Evolutionary conservation across 2,113 vertebrate species (phyloP), one percentile per base, ranked within the genome.

Genomic region (Fulica atra): DNA sequence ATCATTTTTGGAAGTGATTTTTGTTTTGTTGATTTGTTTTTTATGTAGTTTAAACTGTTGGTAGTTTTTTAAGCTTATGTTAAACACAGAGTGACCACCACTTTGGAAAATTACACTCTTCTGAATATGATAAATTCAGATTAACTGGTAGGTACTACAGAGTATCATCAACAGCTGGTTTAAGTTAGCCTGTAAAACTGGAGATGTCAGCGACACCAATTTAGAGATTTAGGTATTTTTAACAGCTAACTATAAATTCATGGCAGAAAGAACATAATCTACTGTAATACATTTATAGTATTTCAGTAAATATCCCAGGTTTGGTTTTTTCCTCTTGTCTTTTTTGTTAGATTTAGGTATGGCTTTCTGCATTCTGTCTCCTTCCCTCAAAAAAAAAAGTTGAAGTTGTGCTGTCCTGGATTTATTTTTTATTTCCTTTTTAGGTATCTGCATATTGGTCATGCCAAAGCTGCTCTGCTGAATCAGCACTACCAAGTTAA

Each of bases 401-500:
- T 59, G 28, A 89, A 63, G 25, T 70, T 38, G 29, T 50, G 5
- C 3, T 70, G 16, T 73, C 24, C 24, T 53, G 4, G 36, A 42
- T 63, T 73, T 82, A 18, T 36, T 73, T 89, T 86, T n/a, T 7
- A 33, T 86, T 86, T 95, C 25, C 2, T 51, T 90, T 91, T 40
- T 96, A 99, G 99, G 13, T 99, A 99, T 83, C 97, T 99, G 91
- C 99, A 99, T 93, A 99, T 99, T 6, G 99, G 99, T 73, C 99
- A 99, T 69, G 99, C 99, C 56, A 99, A 99, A 97, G 99, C 99
- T 78, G 99, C 99, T 63, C 98, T 99, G 81, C 98, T 99, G 94
- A 99, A 99, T 98, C 99, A 99, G 97, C 99, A 99, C 97, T 99
- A 99, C 96, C 99, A 99, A 98, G 96, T 99, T 93, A 99, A 98